These are phyloP conservation scores for Leptinotarsa defecta DNA, from an alignment of 1,140 invertebrate genomes.

Conservation along the genomic window DNA sequence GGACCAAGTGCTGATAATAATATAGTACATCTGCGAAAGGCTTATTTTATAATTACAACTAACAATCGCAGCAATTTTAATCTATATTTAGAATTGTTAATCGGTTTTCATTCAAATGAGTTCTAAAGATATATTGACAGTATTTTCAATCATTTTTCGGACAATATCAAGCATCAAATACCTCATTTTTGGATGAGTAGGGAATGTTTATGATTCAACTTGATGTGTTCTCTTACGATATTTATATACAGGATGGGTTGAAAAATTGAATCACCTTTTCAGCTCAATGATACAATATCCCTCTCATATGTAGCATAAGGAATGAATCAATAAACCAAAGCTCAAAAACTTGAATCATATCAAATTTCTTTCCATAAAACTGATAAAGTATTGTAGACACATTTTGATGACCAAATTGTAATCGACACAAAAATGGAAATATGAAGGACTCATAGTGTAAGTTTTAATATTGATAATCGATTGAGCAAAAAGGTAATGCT, in stretches of 20 bases:
- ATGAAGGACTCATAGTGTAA: too few relatives aligned
- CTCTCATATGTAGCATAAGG: too few relatives aligned
- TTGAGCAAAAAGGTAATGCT: neutral
- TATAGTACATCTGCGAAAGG: slow-evolving; percentile 55
- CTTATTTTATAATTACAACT: slow-evolving; percentile 54
- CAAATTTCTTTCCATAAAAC: too few relatives aligned
- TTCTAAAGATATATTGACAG: slow-evolving; percentile 50
- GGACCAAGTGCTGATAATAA: slow-evolving; percentile 52
- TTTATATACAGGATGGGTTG: slow-evolving; percentile 31
- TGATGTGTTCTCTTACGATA: slow-evolving; percentile 47
- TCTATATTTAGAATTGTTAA: slow-evolving; percentile 55
- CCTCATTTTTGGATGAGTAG: slow-evolving; percentile 44
- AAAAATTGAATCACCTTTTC: slow-evolving; percentile 18
- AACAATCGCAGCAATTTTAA: slow-evolving; percentile 50
- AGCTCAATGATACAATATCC: neutral
- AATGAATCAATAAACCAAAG: too few relatives aligned
- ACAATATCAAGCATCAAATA: slow-evolving; percentile 47
- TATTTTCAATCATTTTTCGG: slow-evolving; percentile 43
- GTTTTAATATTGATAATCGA: too few relatives aligned
- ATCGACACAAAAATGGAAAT: too few relatives aligned
- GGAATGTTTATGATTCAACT: slow-evolving; percentile 53
- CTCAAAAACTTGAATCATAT: too few relatives aligned
- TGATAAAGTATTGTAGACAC: too few relatives aligned
- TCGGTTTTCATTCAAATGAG: slow-evolving; percentile 45
- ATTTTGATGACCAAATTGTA: too few relatives aligned